A percentile compares a stretch with the other conserved stretches of the same genome.
Conservation (phyloP, 2,888 invertebrate species). For the Cryptosula pallasiana region DNA sequence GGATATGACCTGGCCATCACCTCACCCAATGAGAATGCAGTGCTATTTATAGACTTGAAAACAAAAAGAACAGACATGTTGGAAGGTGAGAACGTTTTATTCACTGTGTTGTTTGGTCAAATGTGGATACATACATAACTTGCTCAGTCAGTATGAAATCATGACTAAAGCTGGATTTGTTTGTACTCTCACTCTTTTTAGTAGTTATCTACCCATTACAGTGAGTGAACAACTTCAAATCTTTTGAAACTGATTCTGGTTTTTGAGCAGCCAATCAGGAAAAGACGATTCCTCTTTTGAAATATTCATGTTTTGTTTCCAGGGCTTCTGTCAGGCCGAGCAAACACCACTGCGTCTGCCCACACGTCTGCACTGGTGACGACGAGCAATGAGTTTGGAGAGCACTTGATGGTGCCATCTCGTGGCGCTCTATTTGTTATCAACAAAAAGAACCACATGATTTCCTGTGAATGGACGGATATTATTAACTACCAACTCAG, state of each 20-base stretch:
- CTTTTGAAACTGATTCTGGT: too few species aligned
- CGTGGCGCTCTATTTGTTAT: constrained; percentile 67
- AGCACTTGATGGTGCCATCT: constrained; percentile 68
- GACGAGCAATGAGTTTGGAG: constrained; percentile 66
- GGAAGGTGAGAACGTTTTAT: constrained; percentile 57
- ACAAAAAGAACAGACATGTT: constrained; percentile 68
- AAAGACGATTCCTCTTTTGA: too few species aligned
- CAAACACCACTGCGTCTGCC: neutral
- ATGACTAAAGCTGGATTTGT: too few species aligned
- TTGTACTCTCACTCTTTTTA: too few species aligned
- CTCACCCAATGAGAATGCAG: constrained; percentile 67
- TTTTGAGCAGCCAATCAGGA: too few species aligned
- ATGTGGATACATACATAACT: neutral
- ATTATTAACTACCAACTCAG: neutral
- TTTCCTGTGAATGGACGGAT: constrained; percentile 3
- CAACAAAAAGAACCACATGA: constrained; percentile 49
- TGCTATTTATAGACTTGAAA: constrained; percentile 66
- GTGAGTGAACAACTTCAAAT: too few species aligned
- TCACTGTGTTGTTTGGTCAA: neutral
- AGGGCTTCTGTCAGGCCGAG: neutral
- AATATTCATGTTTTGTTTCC: too few species aligned
- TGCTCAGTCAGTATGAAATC: too few species aligned
- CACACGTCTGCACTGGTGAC: constrained; percentile 58
- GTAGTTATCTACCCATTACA: too few species aligned
- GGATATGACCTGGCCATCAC: constrained; percentile 23